Conservation (phyloP, 2,113 vertebrate species). For the Nycticorax nycticorax region DNA sequence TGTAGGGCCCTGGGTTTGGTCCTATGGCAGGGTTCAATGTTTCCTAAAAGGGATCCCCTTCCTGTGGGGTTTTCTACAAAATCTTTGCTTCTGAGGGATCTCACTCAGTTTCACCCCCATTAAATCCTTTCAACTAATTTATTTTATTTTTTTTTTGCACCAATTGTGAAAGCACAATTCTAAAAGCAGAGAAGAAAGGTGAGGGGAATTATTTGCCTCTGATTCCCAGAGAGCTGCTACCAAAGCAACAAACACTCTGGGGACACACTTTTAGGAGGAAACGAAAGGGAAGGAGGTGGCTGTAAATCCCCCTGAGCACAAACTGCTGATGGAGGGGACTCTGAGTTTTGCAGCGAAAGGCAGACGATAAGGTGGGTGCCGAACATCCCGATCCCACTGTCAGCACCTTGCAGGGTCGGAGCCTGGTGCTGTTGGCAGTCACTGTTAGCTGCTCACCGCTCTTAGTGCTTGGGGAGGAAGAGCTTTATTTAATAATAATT, state of each 20-base stretch:
- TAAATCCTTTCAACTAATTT: background rate
- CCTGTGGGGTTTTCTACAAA: background rate
- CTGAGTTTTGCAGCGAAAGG: background rate
- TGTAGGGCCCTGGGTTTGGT: background rate
- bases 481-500: background rate
- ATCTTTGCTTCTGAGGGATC: background rate
- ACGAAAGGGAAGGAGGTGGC: background rate
- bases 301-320: background rate
- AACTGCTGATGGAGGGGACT: background rate
- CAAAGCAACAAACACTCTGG: background rate
- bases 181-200: background rate
- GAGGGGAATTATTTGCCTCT: background rate
- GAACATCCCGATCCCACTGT: fast-evolving
- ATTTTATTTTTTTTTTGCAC: background rate
- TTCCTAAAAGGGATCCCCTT: background rate
- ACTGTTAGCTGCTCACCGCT: background rate
- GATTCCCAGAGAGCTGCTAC: background rate
- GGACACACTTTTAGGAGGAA: background rate
- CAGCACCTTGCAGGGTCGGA: background rate
- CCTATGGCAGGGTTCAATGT: background rate
- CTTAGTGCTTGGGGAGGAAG: background rate
- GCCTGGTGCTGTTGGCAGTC: background rate
- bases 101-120: background rate
- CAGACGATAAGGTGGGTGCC: background rate
- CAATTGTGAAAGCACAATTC: background rate